These are phyloP conservation scores for Peromyscus leucopus DNA, from an alignment of 2,113 vertebrate species.

Conservation along the genomic window DNA sequence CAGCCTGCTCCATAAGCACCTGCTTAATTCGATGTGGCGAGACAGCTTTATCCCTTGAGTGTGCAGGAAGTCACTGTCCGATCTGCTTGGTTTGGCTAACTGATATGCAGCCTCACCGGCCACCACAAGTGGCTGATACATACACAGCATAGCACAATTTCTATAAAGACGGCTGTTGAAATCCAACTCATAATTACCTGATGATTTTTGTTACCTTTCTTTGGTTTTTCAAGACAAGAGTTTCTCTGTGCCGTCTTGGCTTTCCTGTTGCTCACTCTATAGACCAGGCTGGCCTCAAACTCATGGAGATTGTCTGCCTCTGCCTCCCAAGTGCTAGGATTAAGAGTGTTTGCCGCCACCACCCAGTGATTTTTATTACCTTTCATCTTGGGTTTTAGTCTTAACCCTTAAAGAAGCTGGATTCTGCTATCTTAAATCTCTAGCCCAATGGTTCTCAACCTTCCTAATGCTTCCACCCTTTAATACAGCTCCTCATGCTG, in stretches of 20 bases:
- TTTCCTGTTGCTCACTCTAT: not conserved
- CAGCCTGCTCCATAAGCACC: not conserved
- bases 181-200: not conserved
- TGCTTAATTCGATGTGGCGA: not conserved
- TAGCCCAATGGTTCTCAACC: not conserved
- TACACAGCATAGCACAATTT: not conserved
- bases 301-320: not conserved
- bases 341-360: not conserved
- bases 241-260: not conserved
- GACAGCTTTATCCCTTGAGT: not conserved
- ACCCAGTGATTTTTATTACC: not conserved
- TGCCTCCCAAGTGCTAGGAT: not conserved
- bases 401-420: not conserved
- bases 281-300: not conserved
- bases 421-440: not conserved
- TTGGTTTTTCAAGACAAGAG: not conserved
- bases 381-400: conserved; percentile 20
- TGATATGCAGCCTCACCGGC: not conserved
- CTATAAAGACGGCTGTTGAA: not conserved
- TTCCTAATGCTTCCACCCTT: not conserved
- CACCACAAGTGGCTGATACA: not conserved
- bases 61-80: not conserved
- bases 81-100: not conserved
- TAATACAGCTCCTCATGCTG: not conserved
- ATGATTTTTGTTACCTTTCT: not conserved